These are phyloP conservation scores for Microtus richardsoni DNA, from an alignment of 2,113 vertebrate species.

Conservation along the genomic window DNA sequence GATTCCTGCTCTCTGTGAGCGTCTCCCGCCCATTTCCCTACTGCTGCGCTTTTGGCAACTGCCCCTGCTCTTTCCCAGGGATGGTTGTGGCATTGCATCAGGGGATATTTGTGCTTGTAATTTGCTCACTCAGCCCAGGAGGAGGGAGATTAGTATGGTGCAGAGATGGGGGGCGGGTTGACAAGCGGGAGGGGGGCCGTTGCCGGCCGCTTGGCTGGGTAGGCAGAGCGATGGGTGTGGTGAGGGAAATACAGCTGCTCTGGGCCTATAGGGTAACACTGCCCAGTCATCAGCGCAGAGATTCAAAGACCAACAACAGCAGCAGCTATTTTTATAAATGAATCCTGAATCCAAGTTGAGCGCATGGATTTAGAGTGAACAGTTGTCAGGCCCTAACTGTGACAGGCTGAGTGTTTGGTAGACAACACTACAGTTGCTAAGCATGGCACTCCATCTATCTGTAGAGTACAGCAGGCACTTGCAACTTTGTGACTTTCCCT, in stretches of 20 bases:
- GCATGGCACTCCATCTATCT: not conserved
- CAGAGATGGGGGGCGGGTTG: not conserved
- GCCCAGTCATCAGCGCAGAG: constrained; percentile 72
- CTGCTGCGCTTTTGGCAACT: constrained; percentile 18
- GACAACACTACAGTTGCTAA: constrained; percentile 26
- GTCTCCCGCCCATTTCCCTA: constrained; percentile 56
- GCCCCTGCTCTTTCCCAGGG: constrained; percentile 65
- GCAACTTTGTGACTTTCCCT: not conserved
- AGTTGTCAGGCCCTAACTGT: constrained; percentile 52
- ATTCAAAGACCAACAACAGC: constrained; percentile 43
- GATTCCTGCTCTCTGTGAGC: not conserved
- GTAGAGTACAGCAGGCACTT: not conserved
- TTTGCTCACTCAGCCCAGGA: constrained; percentile 75
- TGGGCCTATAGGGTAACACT: constrained; percentile 72
- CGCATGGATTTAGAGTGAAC: constrained; percentile 51
- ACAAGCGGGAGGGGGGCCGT: not conserved
- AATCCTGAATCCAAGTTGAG: constrained; percentile 65
- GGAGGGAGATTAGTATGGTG: constrained; percentile 65
- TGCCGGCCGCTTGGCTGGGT: not conserved
- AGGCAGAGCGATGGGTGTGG: constrained; percentile 83
- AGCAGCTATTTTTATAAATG: constrained; percentile 55
- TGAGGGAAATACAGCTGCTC: constrained; percentile 76
- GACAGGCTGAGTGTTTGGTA: constrained; percentile 18
- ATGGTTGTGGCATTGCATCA: constrained; percentile 78
- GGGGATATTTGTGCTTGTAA: constrained; percentile 75